Evolutionary conservation across 2,113 vertebrate species (phyloP), one percentile per base, ranked within the genome.

Genomic region (Sylvia atricapilla): DNA sequence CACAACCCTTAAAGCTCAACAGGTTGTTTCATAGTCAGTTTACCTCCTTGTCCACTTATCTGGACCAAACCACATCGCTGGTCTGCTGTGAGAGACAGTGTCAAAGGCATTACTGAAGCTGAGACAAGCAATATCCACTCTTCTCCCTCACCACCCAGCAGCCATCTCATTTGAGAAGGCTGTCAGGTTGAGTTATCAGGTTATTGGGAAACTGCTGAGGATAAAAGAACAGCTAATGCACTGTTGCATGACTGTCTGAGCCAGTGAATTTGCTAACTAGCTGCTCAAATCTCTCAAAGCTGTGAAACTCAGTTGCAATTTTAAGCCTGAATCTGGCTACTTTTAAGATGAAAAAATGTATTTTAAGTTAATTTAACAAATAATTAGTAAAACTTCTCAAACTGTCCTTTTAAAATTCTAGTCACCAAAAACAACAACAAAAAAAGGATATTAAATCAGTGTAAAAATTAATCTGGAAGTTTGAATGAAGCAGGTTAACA

Each of bases 1-100:
- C 1, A 0, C 43, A 67, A 9, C 39, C 27, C 44, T 30, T 23
- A 17, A 68, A 74, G 23, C 24, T 59, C 33, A 28, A 8, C 39
- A n/a, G 23, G 44, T 68, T 1, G 1, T 58, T 69, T 59, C 0
- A 0, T 70, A 83, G 49, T 66, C 30, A 17, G 10, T 77, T 62
- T 63, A 4, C 10, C 4, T 50, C 33, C 9, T 55, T 53, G 55
- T 37, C 28, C 1, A 0, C 30, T n/a, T 64, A 11, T 31, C 69
- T n/a, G 55, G n/a, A 39, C 35, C 1, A 2, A 74, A 69, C 10
- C 35, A 23, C 28, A 13, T 46, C 0, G 0, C 60, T 93, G 37
- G 25, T 50, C 49, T 64, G 6, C 55, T 53, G 22, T 6, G 23
- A 78, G 47, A 66, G 44, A 37, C 25, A 11, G 23, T 11, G 7